These are phyloP conservation scores for Pollenia amentaria DNA, from an alignment of 2,888 invertebrate genomes.

Conservation along the genomic window DNA sequence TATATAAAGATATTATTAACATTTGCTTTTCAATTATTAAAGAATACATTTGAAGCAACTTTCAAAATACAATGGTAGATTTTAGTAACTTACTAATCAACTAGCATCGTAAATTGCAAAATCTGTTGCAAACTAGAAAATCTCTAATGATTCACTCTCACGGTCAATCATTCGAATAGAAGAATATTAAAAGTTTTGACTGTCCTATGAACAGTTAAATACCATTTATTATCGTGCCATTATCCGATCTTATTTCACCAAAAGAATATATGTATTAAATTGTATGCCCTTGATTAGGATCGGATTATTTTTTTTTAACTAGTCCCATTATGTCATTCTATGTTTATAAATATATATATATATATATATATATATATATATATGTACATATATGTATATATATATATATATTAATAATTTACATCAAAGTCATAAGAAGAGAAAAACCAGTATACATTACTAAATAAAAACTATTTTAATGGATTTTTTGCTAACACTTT, in stretches of 20 bases:
- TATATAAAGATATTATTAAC: too few species aligned
- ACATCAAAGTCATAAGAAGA: too few species aligned
- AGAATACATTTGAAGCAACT: too few species aligned
- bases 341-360: not conserved
- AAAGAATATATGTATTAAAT: not conserved
- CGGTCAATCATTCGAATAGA: not conserved
- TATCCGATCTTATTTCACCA: not conserved
- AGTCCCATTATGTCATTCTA: conserved; percentile 1
- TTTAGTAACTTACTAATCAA: too few species aligned
- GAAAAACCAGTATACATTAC: too few species aligned
- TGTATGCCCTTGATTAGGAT: not conserved
- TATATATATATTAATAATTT: too few species aligned
- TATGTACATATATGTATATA: too few species aligned
- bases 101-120: not conserved
- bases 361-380: too few species aligned
- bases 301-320: not conserved
- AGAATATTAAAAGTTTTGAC: not conserved
- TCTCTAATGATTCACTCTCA: not conserved
- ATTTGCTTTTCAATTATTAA: too few species aligned
- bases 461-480: not conserved
- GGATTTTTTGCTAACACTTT: not conserved
- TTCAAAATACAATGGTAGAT: too few species aligned
- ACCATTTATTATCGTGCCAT: conserved; percentile 6
- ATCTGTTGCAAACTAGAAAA: not conserved
- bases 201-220: not conserved